Evolutionary conservation across 2,888 invertebrate species (phyloP), one percentile per base, ranked within the genome.

Genomic region (Trissolcus japonicus): DNA sequence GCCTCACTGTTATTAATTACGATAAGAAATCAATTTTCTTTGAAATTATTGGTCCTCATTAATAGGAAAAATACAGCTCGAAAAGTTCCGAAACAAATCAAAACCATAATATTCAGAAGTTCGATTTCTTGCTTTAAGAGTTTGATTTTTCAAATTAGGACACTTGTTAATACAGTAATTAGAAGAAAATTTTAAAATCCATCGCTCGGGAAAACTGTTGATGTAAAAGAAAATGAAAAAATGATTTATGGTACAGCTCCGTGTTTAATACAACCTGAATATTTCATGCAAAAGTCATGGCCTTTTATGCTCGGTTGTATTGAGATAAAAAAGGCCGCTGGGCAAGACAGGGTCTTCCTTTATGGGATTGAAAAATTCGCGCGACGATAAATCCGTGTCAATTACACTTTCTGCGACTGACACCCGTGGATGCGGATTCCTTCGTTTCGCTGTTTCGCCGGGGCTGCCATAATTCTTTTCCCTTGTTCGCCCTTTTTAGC

Each of bases 331-430:
- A 78, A 76, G 40, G 60, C 54, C 59, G 53, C 61, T 79, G 79
- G 41, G 43, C 29, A 29, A 48, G 76, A 79, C 79, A 76, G 66
- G 46, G 55, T 76, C 59, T 69, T 65, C 72, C 51, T 67, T 69
- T 76, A 57, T 67, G 53, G 61, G 59, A 75, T 65, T 78, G 69
- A 80, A 80, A 79, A 80, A 79, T 80, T 76, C 67, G 69, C 61
- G 50, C 62, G 65, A 69, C 78, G 62, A 83, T 81, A 82, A 82
- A 82, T 83, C 81, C 80, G 82, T 81, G 83, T 83, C 82, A 82
- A 83, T 83, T 81, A 82, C 81, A 81, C 79, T 81, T 82, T 77
- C 79, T 80, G 79, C 74, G 46, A 80, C 74, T 82, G 80, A 74
- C 78, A 80, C 80, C 79, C 57, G 79, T 69, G 73, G 62, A 61